Conservation (phyloP, 2,888 invertebrate species). For the Troides aeacus region DNA sequence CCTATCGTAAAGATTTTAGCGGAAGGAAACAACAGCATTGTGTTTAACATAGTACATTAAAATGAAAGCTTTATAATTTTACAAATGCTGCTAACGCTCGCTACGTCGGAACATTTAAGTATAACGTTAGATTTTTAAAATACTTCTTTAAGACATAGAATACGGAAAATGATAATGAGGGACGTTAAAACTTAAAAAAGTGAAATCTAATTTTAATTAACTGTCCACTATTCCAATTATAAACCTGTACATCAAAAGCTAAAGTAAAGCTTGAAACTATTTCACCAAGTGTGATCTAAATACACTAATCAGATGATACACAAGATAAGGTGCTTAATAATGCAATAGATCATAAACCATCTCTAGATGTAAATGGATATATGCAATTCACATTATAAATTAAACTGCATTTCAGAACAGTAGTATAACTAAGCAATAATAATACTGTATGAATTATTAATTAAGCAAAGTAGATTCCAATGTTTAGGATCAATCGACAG, state of each 20-base stretch:
- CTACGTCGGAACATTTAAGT: conserved; percentile 14
- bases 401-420: conserved; percentile 11
- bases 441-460: conserved; percentile 14
- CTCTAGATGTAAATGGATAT: not conserved
- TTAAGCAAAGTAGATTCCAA: conserved; percentile 25
- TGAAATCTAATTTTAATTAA: not conserved
- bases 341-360: not conserved
- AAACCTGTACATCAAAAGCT: no score
- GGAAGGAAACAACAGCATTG: conserved; percentile 6
- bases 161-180: not conserved
- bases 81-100: conserved; percentile 6
- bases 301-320: no score
- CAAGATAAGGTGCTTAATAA: no score
- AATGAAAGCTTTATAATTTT: conserved; percentile 22
- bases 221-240: no score
- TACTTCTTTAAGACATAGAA: not conserved
- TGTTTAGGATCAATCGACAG: conserved; percentile 17
- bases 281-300: no score
- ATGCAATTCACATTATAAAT: not conserved
- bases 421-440: not conserved
- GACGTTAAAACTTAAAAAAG: not conserved
- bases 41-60: conserved; percentile 24
- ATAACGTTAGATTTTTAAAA: conserved; percentile 1
- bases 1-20: conserved; percentile 17
- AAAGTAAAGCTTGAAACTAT: no score